These are phyloP conservation scores for Drosophila triauraria DNA, from an alignment of 1,140 invertebrate genomes.

Conservation along the genomic window DNA sequence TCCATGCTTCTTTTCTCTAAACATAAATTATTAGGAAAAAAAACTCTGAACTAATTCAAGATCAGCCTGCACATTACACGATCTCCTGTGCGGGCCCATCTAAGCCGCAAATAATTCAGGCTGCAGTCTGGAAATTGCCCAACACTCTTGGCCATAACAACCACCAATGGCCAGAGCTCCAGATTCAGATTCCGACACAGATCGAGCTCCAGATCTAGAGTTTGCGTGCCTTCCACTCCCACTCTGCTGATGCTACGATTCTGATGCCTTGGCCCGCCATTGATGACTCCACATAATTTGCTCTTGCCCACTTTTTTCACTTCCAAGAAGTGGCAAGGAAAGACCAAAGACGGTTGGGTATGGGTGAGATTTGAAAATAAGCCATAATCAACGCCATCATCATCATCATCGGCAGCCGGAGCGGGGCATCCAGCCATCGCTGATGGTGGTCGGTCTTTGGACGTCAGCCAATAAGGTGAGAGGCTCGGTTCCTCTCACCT, in stretches of 20 bases:
- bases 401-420: conserved; percentile 43
- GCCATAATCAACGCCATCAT: conserved; percentile 83
- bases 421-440: conserved; percentile 46
- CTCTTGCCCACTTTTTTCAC: conserved; percentile 65
- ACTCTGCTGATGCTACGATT: conserved; percentile 47
- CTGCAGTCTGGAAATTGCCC: conserved; percentile 36
- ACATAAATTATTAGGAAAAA: conserved; percentile 1
- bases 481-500: conserved; percentile 58
- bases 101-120: conserved; percentile 15
- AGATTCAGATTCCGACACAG: neutral
- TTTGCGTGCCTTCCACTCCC: conserved; percentile 57
- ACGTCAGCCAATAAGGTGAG: conserved; percentile 76
- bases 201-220: neutral
- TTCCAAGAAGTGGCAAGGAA: conserved; percentile 72
- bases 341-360: conserved; percentile 10
- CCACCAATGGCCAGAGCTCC: conserved; percentile 26
- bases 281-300: conserved; percentile 83
- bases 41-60: conserved; percentile 2
- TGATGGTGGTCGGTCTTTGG: conserved; percentile 75
- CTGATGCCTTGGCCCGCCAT: conserved; percentile 65
- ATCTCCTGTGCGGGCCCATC: conserved; percentile 8
- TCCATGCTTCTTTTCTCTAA: neutral
- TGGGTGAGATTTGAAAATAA: conserved; percentile 78
- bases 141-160: conserved; percentile 34
- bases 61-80: conserved; percentile 5